Percentiles rank a stretch among this genome's conserved stretches.
Conservation (phyloP, 1,140 invertebrate species). For the Oscheius sp. region DNA sequence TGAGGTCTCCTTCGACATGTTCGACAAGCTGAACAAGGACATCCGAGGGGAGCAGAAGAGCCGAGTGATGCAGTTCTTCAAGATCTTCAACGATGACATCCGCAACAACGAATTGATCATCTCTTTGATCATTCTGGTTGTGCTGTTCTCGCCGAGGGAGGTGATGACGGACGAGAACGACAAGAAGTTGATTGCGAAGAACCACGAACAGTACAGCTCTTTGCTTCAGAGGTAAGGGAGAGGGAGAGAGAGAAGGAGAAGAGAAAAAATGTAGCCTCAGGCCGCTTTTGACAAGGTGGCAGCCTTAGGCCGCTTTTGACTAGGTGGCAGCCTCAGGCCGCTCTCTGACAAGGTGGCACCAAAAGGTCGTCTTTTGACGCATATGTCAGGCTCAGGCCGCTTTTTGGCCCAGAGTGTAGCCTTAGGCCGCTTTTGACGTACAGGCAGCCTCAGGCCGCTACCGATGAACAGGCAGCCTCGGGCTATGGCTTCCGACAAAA, state of each 20-base stretch:
- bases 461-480: neutral
- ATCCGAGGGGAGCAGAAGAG: conserved; percentile 38
- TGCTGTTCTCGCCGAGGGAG: conserved; percentile 45
- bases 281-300: too few relatives aligned
- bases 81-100: conserved; percentile 35
- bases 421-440: neutral
- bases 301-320: too few relatives aligned
- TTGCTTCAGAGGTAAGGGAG: conserved; percentile 45
- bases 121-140: conserved; percentile 45
- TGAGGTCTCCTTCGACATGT: conserved; percentile 48
- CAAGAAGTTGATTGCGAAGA: conserved; percentile 26
- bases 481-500: too few relatives aligned
- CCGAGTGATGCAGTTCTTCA: conserved; percentile 46
- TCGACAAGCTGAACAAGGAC: conserved; percentile 50
- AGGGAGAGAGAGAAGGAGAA: neutral
- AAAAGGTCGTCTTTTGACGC: too few relatives aligned
- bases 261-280: too few relatives aligned
- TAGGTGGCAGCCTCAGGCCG: too few relatives aligned
- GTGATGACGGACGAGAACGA: conserved; percentile 31
- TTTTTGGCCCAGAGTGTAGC: too few relatives aligned
- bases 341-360: too few relatives aligned
- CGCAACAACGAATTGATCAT: conserved; percentile 44
- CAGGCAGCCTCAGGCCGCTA: too few relatives aligned
- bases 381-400: too few relatives aligned
- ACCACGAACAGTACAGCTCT: conserved; percentile 41